Conservation (phyloP, 2,797 vertebrate genomes). For the Macrochelys suwanniensis region DNA sequence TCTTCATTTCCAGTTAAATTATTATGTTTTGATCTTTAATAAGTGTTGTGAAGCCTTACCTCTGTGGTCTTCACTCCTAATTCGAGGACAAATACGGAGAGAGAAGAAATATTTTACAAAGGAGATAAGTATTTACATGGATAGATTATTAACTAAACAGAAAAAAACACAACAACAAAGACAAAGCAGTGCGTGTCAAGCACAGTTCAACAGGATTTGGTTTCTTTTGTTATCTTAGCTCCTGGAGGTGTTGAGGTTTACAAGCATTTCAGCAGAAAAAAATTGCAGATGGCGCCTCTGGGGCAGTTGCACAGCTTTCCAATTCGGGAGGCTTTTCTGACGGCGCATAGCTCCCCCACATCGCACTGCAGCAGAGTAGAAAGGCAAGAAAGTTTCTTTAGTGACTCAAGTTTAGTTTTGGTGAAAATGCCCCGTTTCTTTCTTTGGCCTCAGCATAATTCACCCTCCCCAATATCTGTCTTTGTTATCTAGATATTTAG, state of each 20-base stretch:
- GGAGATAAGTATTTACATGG: background rate
- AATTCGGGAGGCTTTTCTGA: constrained; percentile 86
- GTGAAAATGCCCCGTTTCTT: background rate
- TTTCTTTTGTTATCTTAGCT: background rate
- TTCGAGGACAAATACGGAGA: background rate
- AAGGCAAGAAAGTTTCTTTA: background rate
- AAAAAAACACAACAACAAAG: background rate
- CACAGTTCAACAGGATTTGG: background rate
- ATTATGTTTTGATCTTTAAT: too few relatives aligned
- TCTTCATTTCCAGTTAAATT: too few relatives aligned
- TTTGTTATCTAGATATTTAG: too few relatives aligned
- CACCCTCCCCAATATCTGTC: too few relatives aligned
- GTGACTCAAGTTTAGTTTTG: accelerated
- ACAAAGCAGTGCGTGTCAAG: background rate
- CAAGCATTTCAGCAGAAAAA: constrained; percentile 86
- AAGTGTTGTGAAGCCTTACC: too few relatives aligned
- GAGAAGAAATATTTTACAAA: constrained; percentile 15
- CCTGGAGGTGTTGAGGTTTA: constrained; percentile 50
- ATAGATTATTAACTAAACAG: background rate
- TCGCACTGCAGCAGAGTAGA: constrained; percentile 72
- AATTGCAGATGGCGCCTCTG: constrained; percentile 78
- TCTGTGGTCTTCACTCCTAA: background rate
- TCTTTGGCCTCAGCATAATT: too few relatives aligned
- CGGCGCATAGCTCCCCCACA: constrained; percentile 83
- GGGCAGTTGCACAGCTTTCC: constrained; percentile 86